These are phyloP conservation scores for Rambutsinella grinnellia DNA, from an alignment of 2,888 invertebrate species.

Conservation along the genomic window DNA sequence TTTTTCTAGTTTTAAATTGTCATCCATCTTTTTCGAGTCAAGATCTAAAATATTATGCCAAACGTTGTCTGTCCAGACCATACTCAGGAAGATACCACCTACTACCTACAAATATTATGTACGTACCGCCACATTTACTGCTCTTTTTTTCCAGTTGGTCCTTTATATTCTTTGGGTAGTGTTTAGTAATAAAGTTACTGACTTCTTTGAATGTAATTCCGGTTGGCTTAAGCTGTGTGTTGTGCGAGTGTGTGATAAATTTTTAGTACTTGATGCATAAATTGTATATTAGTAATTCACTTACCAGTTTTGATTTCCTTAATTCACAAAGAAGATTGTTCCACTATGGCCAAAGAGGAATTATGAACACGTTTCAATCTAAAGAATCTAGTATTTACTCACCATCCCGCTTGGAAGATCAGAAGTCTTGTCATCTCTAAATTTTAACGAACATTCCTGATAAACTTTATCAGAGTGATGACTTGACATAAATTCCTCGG, in stretches of 20 bases:
- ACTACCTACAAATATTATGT: too few species aligned
- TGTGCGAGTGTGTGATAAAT: background rate
- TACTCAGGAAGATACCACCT: too few species aligned
- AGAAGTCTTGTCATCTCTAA: conserved; percentile 8
- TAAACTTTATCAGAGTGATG: conserved; percentile 1
- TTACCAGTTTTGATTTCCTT: conserved; percentile 29
- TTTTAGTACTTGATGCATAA: background rate
- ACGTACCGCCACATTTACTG: conserved; percentile 19
- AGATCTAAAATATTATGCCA: too few species aligned
- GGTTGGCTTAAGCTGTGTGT: conserved; percentile 21
- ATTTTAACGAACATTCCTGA: conserved; percentile 17
- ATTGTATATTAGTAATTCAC: background rate
- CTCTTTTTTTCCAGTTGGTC: conserved; percentile 15
- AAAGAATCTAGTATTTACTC: background rate
- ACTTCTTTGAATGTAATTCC: conserved; percentile 28
- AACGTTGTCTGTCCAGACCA: too few species aligned
- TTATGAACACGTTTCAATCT: too few species aligned
- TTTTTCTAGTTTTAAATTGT: conserved; percentile 31
- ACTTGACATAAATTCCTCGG: conserved; percentile 5
- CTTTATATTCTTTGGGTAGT: conserved; percentile 21
- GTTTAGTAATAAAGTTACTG: conserved; percentile 19
- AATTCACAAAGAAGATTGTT: conserved; percentile 36
- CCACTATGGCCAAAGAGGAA: conserved; percentile 28
- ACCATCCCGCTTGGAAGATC: conserved; percentile 39
- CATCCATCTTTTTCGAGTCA: conserved; percentile 27